Evolutionary conservation across 2,113 vertebrate genomes (phyloP).

Genomic region (Ailuropoda melanoleuca): DNA sequence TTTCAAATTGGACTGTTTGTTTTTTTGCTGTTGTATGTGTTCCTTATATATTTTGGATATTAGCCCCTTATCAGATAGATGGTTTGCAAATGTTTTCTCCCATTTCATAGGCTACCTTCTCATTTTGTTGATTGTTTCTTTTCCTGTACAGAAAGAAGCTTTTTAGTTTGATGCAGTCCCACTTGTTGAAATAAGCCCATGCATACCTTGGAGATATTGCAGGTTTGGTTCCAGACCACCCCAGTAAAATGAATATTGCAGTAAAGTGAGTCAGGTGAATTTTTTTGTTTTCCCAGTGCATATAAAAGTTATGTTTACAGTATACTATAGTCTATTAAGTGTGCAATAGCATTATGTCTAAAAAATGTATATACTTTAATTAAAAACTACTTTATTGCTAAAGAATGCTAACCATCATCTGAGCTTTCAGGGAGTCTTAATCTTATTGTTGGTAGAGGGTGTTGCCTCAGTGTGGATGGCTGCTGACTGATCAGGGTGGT

Average conservation of each 20-base stretch:
- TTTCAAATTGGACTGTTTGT: neutral
- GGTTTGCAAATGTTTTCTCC: neutral
- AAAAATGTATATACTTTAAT: neutral
- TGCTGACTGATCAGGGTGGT: neutral
- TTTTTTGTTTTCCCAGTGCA: neutral
- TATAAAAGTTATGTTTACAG: neutral
- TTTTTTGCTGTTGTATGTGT: neutral
- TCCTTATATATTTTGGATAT: neutral
- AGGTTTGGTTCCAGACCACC: neutral
- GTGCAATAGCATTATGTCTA: neutral
- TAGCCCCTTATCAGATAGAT: neutral
- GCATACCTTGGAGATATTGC: neutral
- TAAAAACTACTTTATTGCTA: neutral
- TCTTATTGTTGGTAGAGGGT: neutral
- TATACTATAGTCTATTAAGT: neutral
- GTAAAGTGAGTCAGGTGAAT: neutral
- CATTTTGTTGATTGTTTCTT: neutral
- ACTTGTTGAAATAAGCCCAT: neutral
- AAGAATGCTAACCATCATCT: neutral
- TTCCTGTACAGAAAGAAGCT: neutral
- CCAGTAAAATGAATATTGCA: neutral
- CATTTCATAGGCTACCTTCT: neutral
- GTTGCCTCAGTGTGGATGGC: neutral
- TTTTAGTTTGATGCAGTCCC: neutral
- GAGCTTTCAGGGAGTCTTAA: neutral